Percentiles rank a stretch among this genome's conserved stretches.
phyloP scores from a whole-genome alignment of 1,140 invertebrate species.

The Drosophila tsacasi region DNA sequence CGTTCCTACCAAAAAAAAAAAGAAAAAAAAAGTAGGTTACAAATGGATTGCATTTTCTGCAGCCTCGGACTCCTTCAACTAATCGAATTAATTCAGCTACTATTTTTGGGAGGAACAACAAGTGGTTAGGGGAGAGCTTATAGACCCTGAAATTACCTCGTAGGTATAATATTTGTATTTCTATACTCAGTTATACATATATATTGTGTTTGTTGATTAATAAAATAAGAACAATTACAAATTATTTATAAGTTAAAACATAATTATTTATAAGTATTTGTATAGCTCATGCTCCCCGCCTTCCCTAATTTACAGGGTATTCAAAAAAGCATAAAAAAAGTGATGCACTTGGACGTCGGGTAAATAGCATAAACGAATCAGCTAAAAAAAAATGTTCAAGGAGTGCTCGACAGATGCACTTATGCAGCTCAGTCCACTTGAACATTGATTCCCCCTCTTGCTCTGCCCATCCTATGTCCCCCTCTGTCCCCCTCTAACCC shows the following conservation, averaged over 20 bases:
- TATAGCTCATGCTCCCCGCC: not conserved
- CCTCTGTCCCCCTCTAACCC: not conserved
- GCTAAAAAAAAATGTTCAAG: slow-evolving; percentile 36
- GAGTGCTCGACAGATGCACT: slow-evolving; percentile 50
- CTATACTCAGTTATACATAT: not conserved
- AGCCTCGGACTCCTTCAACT: slow-evolving; percentile 22
- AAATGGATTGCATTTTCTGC: slow-evolving; percentile 46
- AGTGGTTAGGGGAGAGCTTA: not conserved
- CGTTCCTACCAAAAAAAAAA: not conserved
- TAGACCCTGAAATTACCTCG: not conserved
- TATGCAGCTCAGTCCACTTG: slow-evolving; percentile 48
- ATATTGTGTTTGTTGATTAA: not conserved
- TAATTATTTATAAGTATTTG: not conserved
- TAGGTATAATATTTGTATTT: too few relatives aligned
- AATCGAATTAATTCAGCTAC: slow-evolving; percentile 29
- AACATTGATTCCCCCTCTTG: slow-evolving; percentile 27
- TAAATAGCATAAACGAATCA: slow-evolving; percentile 53
- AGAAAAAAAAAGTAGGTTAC: slow-evolving; percentile 22
- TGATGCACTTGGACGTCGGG: slow-evolving; percentile 36
- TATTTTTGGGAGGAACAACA: slow-evolving; percentile 1
- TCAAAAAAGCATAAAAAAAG: slow-evolving; percentile 8
- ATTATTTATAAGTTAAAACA: not conserved
- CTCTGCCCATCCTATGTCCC: not conserved
- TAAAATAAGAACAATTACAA: too few relatives aligned
- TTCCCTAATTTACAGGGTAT: slow-evolving; percentile 5